A percentile compares a stretch with the other conserved stretches of the same genome.
phyloP scores from a whole-genome alignment of 92 coral and sea anemone genomes.

The Phenganax subtilis region DNA sequence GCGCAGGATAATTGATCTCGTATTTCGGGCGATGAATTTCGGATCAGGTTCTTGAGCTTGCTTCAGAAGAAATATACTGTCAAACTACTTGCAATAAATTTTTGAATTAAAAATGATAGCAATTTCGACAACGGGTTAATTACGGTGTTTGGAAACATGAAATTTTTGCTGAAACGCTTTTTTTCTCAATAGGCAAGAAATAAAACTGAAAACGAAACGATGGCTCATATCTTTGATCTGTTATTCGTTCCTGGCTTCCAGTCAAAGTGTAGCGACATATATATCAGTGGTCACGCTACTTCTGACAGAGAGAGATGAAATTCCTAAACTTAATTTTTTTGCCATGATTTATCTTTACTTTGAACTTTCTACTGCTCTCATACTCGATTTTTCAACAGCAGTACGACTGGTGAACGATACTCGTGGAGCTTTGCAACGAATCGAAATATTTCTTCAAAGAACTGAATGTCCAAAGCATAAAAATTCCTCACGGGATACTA shows the following conservation, averaged over 20 bases:
- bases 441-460: background rate
- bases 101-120: too few species aligned
- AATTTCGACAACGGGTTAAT: too few species aligned
- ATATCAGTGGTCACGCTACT: background rate
- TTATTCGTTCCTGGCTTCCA: too few species aligned
- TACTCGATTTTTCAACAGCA: background rate
- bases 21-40: too few species aligned
- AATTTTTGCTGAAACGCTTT: too few species aligned
- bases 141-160: too few species aligned
- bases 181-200: slow-evolving; percentile 11
- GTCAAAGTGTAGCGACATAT: background rate
- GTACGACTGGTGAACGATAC: background rate
- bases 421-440: too few species aligned
- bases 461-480: background rate
- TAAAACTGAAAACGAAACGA: slow-evolving; percentile 6
- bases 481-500: background rate
- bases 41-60: too few species aligned
- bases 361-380: background rate
- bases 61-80: too few species aligned
- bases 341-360: background rate
- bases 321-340: background rate
- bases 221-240: too few species aligned
- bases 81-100: too few species aligned
- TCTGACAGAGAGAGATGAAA: background rate
- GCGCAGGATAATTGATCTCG: too few species aligned